Evolutionary conservation across 1,140 invertebrate genomes (phyloP).

Genomic region (Drosophila busckii): DNA sequence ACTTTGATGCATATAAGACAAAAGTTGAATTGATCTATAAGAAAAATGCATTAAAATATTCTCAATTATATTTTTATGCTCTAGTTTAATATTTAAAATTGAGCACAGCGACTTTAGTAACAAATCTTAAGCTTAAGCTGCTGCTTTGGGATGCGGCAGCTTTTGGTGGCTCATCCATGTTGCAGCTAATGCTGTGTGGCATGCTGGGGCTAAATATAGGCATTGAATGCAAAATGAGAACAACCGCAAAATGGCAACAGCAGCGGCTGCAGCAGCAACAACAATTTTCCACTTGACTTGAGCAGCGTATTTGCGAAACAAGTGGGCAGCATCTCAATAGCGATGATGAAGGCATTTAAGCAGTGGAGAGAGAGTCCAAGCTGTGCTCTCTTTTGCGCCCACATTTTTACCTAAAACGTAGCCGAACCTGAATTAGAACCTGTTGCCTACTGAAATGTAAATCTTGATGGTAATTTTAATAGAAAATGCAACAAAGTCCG

Average conservation of each 20-base stretch:
- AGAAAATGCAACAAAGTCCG: constrained; percentile 67
- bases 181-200: constrained; percentile 30
- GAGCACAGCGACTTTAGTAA: too few relatives aligned
- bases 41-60: too few relatives aligned
- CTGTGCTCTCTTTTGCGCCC: too few relatives aligned
- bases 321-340: constrained; percentile 66
- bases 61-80: too few relatives aligned
- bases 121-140: too few relatives aligned
- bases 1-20: too few relatives aligned
- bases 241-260: constrained; percentile 49
- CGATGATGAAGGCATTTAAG: constrained; percentile 46
- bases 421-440: constrained; percentile 43
- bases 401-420: constrained; percentile 65
- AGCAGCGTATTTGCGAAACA: constrained; percentile 37
- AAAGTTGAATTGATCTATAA: too few relatives aligned
- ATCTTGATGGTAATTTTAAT: constrained; percentile 78
- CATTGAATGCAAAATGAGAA: constrained; percentile 71
- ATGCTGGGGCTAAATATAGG: constrained; percentile 63
- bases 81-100: too few relatives aligned
- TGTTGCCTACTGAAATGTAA: constrained; percentile 77
- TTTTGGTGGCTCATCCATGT: constrained; percentile 50
- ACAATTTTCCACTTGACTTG: constrained; percentile 78
- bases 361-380: too few relatives aligned
- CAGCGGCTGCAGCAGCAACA: constrained; percentile 28
- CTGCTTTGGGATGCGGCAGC: constrained; percentile 41